Base-by-base conservation (phyloP, 2,113 vertebrate species). In the Onychorhynchus coronatus region DNA sequence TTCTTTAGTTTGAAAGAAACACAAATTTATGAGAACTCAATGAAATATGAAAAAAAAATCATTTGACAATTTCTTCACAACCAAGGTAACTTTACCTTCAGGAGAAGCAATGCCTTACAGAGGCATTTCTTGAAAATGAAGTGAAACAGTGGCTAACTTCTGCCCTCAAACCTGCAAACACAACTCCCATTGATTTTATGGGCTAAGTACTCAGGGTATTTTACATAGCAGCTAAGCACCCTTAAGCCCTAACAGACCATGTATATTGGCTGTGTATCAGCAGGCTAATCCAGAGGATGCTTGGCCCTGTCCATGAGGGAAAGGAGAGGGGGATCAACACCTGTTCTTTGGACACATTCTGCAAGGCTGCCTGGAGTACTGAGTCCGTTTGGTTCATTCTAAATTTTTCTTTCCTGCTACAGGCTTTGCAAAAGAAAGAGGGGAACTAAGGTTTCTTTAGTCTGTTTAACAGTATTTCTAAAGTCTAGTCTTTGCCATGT, bases 201-300 rank as follows among this genome's bases (percentile, higher is more conserved):
- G 65, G 68, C 68, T 93, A 93, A 95, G 93, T 93, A 90, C 80
- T 74, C 79, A 37, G 87, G 65, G 75, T 92, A 92, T 81, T 95
- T 92, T 88, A 91, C 93, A 94, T 92, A 91, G 93, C 88, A 89
- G 90, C 80, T 91, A 97, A 95, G 58, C 14, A 83, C 88, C 44
- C 85, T 89, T 96, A 96, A 93, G 72, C 85, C 85, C 79, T 86
- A 88, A 75, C 72, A 92, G 90, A 74, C 92, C 83, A 50, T 78
- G 76, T 65, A 67, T 44, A 71, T 59, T 96, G 95, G 95, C 95
- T 84, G 72, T 63, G 68, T 62, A 90, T 85, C 93, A 94, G 79
- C 65, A 86, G 52, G 44, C 72, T 96, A 91, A 96, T 94, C 85
- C 95, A 75, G 72, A 95, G 76, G 93, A 71, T 88, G 92, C 85